A percentile compares a stretch with the other conserved stretches of the same genome.
Conservation (phyloP, 1,140 invertebrate species). For the Proctacanthus coquilletti region DNA sequence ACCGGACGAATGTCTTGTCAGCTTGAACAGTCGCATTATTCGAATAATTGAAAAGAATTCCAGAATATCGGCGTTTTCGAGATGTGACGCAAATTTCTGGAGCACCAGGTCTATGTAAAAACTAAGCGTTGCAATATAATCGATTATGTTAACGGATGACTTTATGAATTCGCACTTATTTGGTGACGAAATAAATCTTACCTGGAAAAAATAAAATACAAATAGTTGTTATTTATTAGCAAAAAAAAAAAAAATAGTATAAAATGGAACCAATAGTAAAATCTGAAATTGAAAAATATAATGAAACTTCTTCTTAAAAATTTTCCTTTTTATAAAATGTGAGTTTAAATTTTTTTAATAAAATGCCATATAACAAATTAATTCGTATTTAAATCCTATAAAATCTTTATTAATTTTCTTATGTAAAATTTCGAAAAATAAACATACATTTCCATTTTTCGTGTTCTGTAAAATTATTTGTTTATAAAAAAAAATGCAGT, state of each 20-base stretch:
- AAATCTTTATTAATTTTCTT: too few relatives aligned
- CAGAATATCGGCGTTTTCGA: slow-evolving; percentile 93
- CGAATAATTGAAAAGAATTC: slow-evolving; percentile 99
- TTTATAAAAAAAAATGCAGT: neutral
- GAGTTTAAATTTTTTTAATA: too few relatives aligned
- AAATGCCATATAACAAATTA: too few relatives aligned
- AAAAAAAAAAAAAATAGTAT: neutral
- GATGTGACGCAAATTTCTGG: slow-evolving; percentile 74
- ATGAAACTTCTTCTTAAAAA: too few relatives aligned
- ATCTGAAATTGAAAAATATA: too few relatives aligned
- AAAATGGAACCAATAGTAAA: too few relatives aligned
- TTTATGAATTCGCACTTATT: slow-evolving; percentile 85
- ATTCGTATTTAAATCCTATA: too few relatives aligned
- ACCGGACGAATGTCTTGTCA: slow-evolving; percentile 91
- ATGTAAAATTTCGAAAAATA: too few relatives aligned
- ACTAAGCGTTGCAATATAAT: slow-evolving; percentile 95
- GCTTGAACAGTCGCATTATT: slow-evolving; percentile 95
- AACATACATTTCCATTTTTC: too few relatives aligned
- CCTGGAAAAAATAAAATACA: slow-evolving; percentile 9
- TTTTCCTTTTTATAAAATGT: too few relatives aligned
- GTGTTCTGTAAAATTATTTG: too few relatives aligned
- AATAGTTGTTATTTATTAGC: neutral
- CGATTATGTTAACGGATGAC: slow-evolving; percentile 92
- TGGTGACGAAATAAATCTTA: slow-evolving; percentile 86
- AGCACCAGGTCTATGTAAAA: slow-evolving; percentile 89